phyloP scores from a whole-genome alignment of 2,113 vertebrate species.

The Eurystomus gularis region DNA sequence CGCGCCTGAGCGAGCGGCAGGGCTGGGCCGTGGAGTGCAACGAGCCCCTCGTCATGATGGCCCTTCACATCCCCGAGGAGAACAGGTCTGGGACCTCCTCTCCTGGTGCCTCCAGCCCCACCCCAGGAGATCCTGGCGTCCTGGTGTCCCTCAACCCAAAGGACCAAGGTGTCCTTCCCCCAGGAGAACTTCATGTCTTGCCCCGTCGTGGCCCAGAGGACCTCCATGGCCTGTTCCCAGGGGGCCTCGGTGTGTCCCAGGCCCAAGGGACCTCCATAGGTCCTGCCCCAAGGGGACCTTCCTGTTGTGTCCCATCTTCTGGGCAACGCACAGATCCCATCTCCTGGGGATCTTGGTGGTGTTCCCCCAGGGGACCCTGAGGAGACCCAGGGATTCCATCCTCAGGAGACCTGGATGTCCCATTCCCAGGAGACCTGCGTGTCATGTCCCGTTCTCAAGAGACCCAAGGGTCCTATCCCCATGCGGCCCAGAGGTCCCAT shows the following conservation, averaged over 20 bases:
- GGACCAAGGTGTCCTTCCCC: neutral
- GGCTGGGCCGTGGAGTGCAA: slow-evolving; percentile 90
- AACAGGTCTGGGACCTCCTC: slow-evolving; percentile 71
- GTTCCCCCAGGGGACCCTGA: no score
- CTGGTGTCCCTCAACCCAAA: neutral
- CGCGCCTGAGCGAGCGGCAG: slow-evolving; percentile 80
- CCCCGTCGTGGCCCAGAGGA: neutral
- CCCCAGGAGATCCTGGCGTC: neutral
- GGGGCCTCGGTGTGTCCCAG: no score
- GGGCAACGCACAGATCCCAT: no score
- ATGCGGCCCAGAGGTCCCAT: rapidly evolving
- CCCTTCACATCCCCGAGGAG: slow-evolving; percentile 93
- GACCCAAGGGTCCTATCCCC: no score
- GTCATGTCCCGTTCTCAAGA: no score
- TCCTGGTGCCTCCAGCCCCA: neutral
- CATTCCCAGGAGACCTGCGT: no score
- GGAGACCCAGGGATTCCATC: no score
- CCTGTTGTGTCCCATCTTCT: neutral
- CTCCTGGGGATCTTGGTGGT: rapidly evolving
- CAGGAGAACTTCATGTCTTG: neutral
- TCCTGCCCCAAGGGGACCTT: neutral
- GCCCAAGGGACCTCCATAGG: neutral
- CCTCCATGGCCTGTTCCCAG: neutral
- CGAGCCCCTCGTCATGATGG: slow-evolving; percentile 93
- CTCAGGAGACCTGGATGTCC: no score